Conservation (phyloP, 1,140 invertebrate species). For the Drosophila prosaltans region DNA sequence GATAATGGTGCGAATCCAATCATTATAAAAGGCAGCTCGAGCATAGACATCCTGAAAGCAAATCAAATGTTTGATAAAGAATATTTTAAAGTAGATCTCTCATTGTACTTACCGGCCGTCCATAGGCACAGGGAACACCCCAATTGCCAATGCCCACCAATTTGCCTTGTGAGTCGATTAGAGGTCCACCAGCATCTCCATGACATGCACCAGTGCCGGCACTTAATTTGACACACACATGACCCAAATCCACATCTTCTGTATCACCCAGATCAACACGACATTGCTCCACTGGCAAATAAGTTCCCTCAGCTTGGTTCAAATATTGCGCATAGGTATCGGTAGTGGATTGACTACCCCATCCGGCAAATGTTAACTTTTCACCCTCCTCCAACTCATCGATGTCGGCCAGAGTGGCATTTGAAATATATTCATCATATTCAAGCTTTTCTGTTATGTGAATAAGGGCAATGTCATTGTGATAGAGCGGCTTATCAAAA, state of each 20-base stretch:
- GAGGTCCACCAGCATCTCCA: constrained; percentile 69
- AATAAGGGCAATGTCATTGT: constrained; percentile 85
- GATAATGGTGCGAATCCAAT: constrained; percentile 78
- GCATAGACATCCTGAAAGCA: constrained; percentile 84
- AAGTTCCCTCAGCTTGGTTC: constrained; percentile 49
- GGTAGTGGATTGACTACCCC: constrained; percentile 81
- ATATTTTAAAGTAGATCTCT: constrained; percentile 2
- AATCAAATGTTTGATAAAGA: neutral
- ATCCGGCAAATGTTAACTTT: constrained; percentile 84
- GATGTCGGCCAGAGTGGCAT: constrained; percentile 65
- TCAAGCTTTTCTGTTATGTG: constrained; percentile 74
- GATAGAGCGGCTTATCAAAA: constrained; percentile 76
- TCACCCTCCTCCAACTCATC: constrained; percentile 63
- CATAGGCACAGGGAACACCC: constrained; percentile 85
- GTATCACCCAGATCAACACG: constrained; percentile 30
- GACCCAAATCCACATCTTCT: constrained; percentile 72
- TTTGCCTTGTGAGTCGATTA: constrained; percentile 52
- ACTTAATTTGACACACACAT: constrained; percentile 86
- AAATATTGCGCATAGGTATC: constrained; percentile 53
- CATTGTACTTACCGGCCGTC: constrained; percentile 70
- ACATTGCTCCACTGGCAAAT: constrained; percentile 48
- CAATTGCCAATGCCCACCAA: constrained; percentile 83
- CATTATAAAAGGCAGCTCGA: constrained; percentile 74
- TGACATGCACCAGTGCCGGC: constrained; percentile 83
- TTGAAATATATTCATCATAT: constrained; percentile 80